These are phyloP conservation scores for Hyposmocoma kahamanoa DNA, from an alignment of 1,140 invertebrate genomes.

Conservation along the genomic window DNA sequence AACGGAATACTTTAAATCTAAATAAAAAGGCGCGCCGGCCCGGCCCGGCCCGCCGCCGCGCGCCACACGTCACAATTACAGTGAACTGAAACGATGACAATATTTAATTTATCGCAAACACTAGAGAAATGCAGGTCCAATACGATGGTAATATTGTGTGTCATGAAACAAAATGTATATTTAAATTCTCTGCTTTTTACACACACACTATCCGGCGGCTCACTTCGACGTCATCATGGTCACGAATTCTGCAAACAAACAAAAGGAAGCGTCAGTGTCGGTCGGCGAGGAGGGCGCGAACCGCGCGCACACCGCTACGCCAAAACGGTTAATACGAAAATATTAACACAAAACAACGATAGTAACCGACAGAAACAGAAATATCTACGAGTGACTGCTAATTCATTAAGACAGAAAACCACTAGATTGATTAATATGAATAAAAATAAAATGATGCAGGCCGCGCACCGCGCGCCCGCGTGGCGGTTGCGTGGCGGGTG, in stretches of 20 bases:
- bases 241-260: conserved; percentile 94
- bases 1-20: conserved; percentile 72
- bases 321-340: too few relatives aligned
- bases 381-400: conserved; percentile 43
- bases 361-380: conserved; percentile 50
- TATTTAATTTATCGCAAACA: conserved; percentile 73
- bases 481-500: too few relatives aligned
- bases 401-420: conserved; percentile 41
- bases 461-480: too few relatives aligned
- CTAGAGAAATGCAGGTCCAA: conserved; percentile 76
- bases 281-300: conserved; percentile 14
- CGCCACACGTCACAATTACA: conserved; percentile 21
- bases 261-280: conserved; percentile 59
- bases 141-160: conserved; percentile 75
- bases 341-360: conserved; percentile 37
- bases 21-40: conserved; percentile 47
- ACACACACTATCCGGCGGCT: conserved; percentile 73
- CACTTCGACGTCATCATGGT: conserved; percentile 99
- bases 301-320: neutral
- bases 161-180: conserved; percentile 75
- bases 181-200: conserved; percentile 74
- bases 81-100: conserved; percentile 70
- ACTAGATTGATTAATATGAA: conserved; percentile 31
- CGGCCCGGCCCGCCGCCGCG: conserved; percentile 21
- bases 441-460: too few relatives aligned